phyloP scores from a whole-genome alignment of 2,888 invertebrate species.

The Doris montereyensis region DNA sequence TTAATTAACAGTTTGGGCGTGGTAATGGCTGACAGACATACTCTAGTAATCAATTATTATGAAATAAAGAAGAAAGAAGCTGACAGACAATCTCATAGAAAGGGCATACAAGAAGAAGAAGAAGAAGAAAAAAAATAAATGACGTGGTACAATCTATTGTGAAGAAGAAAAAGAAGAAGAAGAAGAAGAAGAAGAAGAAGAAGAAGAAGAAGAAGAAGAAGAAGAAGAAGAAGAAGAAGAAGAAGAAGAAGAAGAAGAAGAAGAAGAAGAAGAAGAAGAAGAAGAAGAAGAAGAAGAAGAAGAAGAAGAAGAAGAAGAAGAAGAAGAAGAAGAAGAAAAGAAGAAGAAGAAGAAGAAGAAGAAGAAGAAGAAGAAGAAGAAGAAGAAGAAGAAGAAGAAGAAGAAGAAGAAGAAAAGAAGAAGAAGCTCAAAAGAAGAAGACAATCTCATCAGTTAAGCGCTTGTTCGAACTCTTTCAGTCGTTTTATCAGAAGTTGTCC shows the following conservation, averaged over 20 bases:
- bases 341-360: conserved; percentile 16
- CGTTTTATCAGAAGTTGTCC: too few relatives aligned
- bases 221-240: background rate
- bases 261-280: background rate
- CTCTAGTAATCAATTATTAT: too few relatives aligned
- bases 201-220: background rate
- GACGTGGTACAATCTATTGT: too few relatives aligned
- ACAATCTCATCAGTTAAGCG: too few relatives aligned
- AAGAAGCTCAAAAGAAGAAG: background rate
- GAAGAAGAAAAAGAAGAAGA: background rate
- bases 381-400: conserved; percentile 20
- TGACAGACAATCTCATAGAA: background rate
- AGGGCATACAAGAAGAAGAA: background rate
- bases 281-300: background rate
- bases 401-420: conserved; percentile 20
- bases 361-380: conserved; percentile 20
- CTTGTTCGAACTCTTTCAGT: too few relatives aligned
- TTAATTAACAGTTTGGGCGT: too few relatives aligned
- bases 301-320: background rate
- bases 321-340: background rate
- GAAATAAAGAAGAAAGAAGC: too few relatives aligned
- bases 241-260: background rate
- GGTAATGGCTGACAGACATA: too few relatives aligned
- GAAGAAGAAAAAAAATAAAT: background rate
- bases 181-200: background rate